Percentiles rank a stretch among this genome's conserved stretches.
phyloP scores from a whole-genome alignment of 2,113 vertebrate species.

The Cyanistes caeruleus region DNA sequence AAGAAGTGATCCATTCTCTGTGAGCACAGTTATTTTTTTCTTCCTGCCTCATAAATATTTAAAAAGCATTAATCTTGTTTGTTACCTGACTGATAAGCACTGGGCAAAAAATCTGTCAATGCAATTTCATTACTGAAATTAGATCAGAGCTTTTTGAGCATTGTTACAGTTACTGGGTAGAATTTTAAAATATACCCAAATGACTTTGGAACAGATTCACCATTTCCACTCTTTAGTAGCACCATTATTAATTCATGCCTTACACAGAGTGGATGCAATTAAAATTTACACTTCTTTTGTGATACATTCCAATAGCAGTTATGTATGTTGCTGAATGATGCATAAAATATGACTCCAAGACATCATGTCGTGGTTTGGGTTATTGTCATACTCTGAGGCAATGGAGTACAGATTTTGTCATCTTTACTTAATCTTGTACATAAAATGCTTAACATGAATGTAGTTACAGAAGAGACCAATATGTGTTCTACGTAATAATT shows the following conservation, averaged over 20 bases:
- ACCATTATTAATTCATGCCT: background rate
- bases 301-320: background rate
- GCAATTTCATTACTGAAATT: constrained; percentile 16
- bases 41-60: constrained; percentile 45
- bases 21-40: background rate
- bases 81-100: constrained; percentile 39
- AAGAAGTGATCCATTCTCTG: background rate
- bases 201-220: background rate
- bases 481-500: background rate
- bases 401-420: background rate
- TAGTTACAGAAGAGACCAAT: background rate
- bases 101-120: constrained; percentile 9
- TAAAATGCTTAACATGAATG: background rate
- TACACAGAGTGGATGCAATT: background rate
- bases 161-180: background rate
- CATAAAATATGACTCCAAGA: background rate
- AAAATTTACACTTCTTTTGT: background rate
- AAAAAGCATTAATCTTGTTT: constrained; percentile 34
- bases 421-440: background rate
- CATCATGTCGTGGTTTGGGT: background rate
- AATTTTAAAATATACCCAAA: background rate
- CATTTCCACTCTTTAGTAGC: background rate
- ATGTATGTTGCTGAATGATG: background rate
- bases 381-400: background rate
- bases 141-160: background rate